Percentiles rank a stretch among this genome's conserved stretches.
Evolutionary conservation across 2,113 vertebrate species (phyloP).

Genomic region (Rutilus rutilus): DNA sequence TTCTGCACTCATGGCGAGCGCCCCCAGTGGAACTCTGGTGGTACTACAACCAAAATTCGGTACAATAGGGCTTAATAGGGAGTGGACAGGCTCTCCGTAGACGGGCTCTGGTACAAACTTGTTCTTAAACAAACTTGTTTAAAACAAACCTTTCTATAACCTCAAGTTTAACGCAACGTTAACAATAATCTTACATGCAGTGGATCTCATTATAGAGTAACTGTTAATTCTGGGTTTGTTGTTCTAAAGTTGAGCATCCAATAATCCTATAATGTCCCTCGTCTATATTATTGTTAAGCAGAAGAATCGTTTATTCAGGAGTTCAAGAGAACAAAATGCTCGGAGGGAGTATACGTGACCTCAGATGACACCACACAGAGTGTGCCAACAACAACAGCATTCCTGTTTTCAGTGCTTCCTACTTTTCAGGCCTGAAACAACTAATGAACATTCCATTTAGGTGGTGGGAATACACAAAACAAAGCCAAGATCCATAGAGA

Average conservation of each 20-base stretch:
- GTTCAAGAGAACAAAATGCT: not conserved
- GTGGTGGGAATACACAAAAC: not conserved
- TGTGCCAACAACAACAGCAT: slow-evolving; percentile 21
- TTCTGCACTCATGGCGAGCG: too few species aligned
- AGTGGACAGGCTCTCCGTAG: too few species aligned
- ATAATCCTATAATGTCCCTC: not conserved
- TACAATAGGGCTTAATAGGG: too few species aligned
- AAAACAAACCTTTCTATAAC: not conserved
- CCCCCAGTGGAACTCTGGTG: too few species aligned
- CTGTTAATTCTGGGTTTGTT: not conserved
- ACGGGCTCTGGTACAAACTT: not conserved
- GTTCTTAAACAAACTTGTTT: not conserved
- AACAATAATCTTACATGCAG: not conserved
- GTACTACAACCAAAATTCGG: too few species aligned
- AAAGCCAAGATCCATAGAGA: not conserved
- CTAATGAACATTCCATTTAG: slow-evolving; percentile 13
- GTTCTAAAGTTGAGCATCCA: not conserved
- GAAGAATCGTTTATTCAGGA: not conserved
- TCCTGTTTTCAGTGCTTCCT: slow-evolving; percentile 5
- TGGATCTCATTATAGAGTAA: not conserved
- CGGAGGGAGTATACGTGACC: not conserved
- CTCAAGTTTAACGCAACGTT: not conserved
- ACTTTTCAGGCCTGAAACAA: slow-evolving; percentile 15
- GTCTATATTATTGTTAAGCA: not conserved
- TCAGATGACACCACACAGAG: not conserved